Base-by-base conservation (phyloP, 2,113 vertebrate genomes). In the Daphoenositta chrysoptera region DNA sequence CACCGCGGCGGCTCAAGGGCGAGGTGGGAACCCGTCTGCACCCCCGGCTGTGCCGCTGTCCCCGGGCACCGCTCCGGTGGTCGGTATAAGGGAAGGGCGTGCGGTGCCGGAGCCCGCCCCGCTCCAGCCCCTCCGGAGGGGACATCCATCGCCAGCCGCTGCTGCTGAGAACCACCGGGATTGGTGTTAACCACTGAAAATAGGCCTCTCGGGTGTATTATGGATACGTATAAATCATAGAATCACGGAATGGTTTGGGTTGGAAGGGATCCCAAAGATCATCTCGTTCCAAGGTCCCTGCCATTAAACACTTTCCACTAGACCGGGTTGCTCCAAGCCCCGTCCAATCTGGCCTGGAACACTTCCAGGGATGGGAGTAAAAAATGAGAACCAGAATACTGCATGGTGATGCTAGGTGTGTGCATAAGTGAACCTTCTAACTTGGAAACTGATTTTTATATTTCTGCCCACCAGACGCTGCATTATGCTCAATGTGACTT, bases 151-250 rank as follows among this genome's bases (percentile, higher is more conserved):
- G 54, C 13, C 72, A 24, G 70, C 42, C 27, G 2, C 37, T 45
- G 75, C 57, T 24, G 47, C 60, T 6, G 61, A 4, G 58, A 22
- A 4, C 20, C 75, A 0, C 44, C 4, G 79, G 4, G 54, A 8
- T 2, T 10, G 66, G 13, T 53, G 76, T 13, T 47, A 23, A 19
- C 19, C 77, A 0, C 30, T 7, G 51, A 6, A 51, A 66, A 63
- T 1, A 45, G 87, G 66, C 57, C 31, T 3, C 50, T 61, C 3
- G 71, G n/a, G 7, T 5, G 37, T 50, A 50, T 37, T 26, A 2
- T 9, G 48, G 79, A 1, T 35, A 1, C 2, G 1, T 37, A 1
- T 10, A 56, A 48, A 63, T 61, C 63, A 3, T 3, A 35, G 79
- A 69, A 35, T 68, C n/a, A 2, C 54, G 13, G 47, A 19, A 23